Base-by-base conservation (phyloP, 2,113 vertebrate genomes). In the Brevimyrus niger region DNA sequence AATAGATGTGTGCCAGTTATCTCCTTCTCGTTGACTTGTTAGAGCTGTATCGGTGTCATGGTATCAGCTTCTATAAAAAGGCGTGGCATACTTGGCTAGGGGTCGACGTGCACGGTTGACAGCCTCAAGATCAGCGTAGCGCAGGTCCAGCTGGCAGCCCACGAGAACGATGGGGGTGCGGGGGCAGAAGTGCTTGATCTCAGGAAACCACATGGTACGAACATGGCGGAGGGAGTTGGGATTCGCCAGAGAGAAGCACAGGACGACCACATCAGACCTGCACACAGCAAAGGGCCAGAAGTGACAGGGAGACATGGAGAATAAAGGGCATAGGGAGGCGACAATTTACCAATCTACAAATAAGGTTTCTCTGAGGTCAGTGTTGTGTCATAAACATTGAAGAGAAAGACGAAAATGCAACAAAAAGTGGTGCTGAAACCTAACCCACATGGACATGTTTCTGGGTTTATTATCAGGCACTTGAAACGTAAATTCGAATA, bases 171-270 rank as follows among this genome's bases (percentile, higher is more conserved):
- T 97, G 88, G 97, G 97, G 0, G 97, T 97, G 27, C 97, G 96
- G 0, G 97, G 97, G 91, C 97, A 98, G 96, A 98, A 98, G 95
- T 98, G 97, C 93, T 97, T 97, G 94, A 98, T 98, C 93, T 98
- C 97, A 0, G 97, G 96, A 92, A 96, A 97, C 97, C 97, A 98
- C 97, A 98, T 97, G 89, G 95, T 97, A 95, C 96, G 97, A 89
- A 98, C 97, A 0, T 98, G 97, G 83, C 96, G 96, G 93, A 98
- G 94, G 0, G 97, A 98, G 93, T 97, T 97, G 86, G 97, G 97
- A 94, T 98, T 98, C 0, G 97, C 97, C 95, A 98, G 91, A 15
- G 97, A 98, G 94, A 98, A 98, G 91, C 96, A 97, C 90, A 97
- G 96, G n/a, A 98, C 97, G 73, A 98, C 97, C 53, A 98, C 97